A percentile compares a stretch with the other conserved stretches of the same genome.
phyloP scores from a whole-genome alignment of 2,888 invertebrate genomes.

The Plebejus argus region DNA sequence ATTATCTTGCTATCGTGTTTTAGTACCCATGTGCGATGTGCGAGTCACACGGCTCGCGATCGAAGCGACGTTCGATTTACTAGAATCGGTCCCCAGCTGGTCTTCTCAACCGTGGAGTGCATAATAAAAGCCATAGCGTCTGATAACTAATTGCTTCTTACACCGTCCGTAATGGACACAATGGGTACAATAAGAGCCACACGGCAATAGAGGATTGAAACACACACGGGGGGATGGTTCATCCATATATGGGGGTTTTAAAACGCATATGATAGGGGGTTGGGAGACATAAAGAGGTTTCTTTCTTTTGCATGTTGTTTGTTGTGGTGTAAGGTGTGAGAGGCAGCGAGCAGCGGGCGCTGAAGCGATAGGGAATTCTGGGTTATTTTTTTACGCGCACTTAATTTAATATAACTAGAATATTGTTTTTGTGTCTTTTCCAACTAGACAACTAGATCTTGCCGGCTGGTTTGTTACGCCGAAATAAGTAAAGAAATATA shows the following conservation, averaged over 20 bases:
- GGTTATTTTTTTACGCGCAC: too few relatives aligned
- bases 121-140: not conserved
- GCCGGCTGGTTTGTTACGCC: too few relatives aligned
- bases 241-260: too few relatives aligned
- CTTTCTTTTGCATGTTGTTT: not conserved
- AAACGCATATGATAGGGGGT: not conserved
- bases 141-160: not conserved
- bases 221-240: too few relatives aligned
- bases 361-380: not conserved
- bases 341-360: not conserved
- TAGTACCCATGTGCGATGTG: not conserved
- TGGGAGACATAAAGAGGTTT: not conserved
- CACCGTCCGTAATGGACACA: not conserved
- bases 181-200: conserved; percentile 3
- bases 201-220: not conserved
- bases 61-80: not conserved
- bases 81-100: not conserved
- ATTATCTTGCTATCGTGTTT: too few relatives aligned
- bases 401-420: too few relatives aligned
- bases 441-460: too few relatives aligned
- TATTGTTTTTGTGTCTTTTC: too few relatives aligned
- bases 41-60: not conserved
- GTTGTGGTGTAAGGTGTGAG: not conserved
- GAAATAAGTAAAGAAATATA: too few relatives aligned
- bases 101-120: not conserved